Base-by-base conservation (phyloP, 2,888 invertebrate genomes). In the Scaptomyza tumidula region DNA sequence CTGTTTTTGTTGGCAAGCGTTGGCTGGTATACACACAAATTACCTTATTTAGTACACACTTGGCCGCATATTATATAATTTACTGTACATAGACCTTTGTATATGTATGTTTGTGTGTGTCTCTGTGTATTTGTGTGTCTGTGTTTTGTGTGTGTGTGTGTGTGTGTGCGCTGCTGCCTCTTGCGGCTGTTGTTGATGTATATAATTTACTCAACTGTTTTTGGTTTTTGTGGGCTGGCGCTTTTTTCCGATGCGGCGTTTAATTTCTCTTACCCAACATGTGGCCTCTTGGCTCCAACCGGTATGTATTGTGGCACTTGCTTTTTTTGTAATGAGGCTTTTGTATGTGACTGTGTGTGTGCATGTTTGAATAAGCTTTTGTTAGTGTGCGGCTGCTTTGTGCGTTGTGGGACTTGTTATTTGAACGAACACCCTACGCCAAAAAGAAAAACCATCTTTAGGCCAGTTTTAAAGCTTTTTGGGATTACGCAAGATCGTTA, bases 41-140 rank as follows among this genome's bases (percentile, higher is more conserved):
- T 90, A 90, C 88, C 88, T 84, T 84, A 89, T 90, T 85, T 86
- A 84, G 88, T 84, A 76, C 71, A 77, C 75, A 85, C 82, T 86
- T 80, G 68, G 86, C 70, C 78, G 78, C 83, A 79, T 86, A 89
- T 84, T 85, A 88, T 84, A 88, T 84, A 90, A 90, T 89, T 90
- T 90, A 86, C 83, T 82, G 87, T 87, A 87, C 76, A 89, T 85
- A 78, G 76, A 79, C 82, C 76, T 78, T 85, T 81, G 76, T 89
- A 76, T 72, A 46, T 80, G 63, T 44, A 44, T 63, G 14, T 65
- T 39, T 75, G 54, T 31, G 45, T 59, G 54, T 55, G 24, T 50
- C 33, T 55, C 41, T 52, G 61, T 60, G 54, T 55, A 24, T 52
- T 33, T 55, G 46, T 52, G 61, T n/a, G n/a, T 60, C 35, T 61